Base-by-base conservation (phyloP, 2,797 vertebrate species). In the Tamandua tetradactyla region DNA sequence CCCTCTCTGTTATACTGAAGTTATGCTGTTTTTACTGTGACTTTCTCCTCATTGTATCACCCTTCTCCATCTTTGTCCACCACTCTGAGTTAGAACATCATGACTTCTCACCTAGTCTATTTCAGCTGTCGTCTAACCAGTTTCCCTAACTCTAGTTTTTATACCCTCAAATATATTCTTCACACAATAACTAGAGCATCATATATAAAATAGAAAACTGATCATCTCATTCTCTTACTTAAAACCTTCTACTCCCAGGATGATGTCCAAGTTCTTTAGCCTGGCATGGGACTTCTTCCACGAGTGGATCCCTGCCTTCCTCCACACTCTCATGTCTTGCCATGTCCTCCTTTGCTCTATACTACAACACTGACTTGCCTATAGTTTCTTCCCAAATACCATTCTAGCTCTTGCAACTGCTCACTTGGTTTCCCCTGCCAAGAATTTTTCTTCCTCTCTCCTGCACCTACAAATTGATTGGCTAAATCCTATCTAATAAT, bases 401-500 rank as follows among this genome's bases (percentile, higher is more conserved):
- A 89, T 69, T 72, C 22, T 30, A 55, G 15, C 89, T 49, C 3
- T 32, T 40, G 11, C 32, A 92, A 66, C 18, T 71, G 22, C n/a
- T 86, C 27, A 64, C 40, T 76, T 89, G 37, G 55, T 76, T 94
- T 89, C 78, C 76, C 81, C 37, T 76, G 68, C 61, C 44, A 76
- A 47, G 37, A 71, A 62, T 49, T 3, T 80, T 76, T 18, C 75
- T 35, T 42, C 35, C n/a, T 10, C 9, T 47, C 32, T 44, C 66
- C 57, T 37, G 35, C 35, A 94, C 42, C 44, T 82, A 72, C 12
- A 69, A 40, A 72, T 80, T 88, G 49, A 8, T 44, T 61, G 57
- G 72, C 20, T 37, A 61, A 35, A 74, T 86, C 75, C 30, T 87
- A 76, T 22, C 15, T 64, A 85, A 86, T 62, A 76, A 37, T 69